phyloP scores from a whole-genome alignment of 2,888 invertebrate genomes.

The Drosophila multiciliata region DNA sequence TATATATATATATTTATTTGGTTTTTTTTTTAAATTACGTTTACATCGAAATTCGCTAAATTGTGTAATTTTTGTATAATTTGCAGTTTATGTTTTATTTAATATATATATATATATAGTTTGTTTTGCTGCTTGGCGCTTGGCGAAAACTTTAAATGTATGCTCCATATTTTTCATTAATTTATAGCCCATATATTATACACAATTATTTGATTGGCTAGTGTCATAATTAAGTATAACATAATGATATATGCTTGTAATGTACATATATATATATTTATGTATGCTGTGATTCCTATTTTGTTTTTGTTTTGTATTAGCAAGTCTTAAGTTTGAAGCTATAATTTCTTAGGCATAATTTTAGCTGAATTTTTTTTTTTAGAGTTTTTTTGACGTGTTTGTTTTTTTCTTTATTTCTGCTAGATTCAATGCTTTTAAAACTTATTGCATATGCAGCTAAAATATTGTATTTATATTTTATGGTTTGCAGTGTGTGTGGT shows the following conservation, averaged over 20 bases:
- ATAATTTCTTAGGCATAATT: slow-evolving; percentile 68
- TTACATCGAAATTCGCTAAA: slow-evolving; percentile 70
- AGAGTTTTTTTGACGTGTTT: not conserved
- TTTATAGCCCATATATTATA: slow-evolving; percentile 72
- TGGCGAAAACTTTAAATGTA: slow-evolving; percentile 8
- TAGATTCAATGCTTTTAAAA: slow-evolving; percentile 48
- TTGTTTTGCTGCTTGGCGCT: slow-evolving; percentile 8
- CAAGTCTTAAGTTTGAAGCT: slow-evolving; percentile 78
- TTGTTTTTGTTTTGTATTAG: slow-evolving; percentile 37
- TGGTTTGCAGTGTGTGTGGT: slow-evolving; percentile 4
- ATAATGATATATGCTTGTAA: slow-evolving; percentile 46
- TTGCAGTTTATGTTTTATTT: slow-evolving; percentile 26
- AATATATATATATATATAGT: slow-evolving; percentile 7
- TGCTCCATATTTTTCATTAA: not conserved
- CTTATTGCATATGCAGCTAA: slow-evolving; percentile 58
- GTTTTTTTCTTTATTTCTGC: slow-evolving; percentile 13
- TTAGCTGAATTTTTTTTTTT: slow-evolving; percentile 42
- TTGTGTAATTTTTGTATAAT: slow-evolving; percentile 24
- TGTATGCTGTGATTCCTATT: slow-evolving; percentile 21
- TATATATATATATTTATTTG: not conserved
- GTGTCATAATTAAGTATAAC: slow-evolving; percentile 71
- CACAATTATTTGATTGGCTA: slow-evolving; percentile 78
- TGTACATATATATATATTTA: slow-evolving; percentile 40
- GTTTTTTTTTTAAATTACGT: slow-evolving; percentile 46
- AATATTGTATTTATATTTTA: slow-evolving; percentile 38